phyloP scores from a whole-genome alignment of 2,113 vertebrate genomes.

The Conger conger region DNA sequence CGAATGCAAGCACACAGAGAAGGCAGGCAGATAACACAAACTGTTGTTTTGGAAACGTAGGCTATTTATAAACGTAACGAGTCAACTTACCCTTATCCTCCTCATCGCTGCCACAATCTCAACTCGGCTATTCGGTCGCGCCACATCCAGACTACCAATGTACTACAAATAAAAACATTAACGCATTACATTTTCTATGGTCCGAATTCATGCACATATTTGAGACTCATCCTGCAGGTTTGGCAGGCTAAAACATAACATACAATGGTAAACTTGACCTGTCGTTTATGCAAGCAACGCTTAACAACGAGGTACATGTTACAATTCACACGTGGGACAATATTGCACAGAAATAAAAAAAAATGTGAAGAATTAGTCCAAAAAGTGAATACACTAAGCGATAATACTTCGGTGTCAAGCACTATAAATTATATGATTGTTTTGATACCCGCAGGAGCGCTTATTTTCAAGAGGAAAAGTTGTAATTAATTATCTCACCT shows the following conservation, averaged over 20 bases:
- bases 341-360: neutral
- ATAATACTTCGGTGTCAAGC: too few relatives aligned
- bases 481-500: conserved; percentile 69
- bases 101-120: conserved; percentile 97
- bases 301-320: neutral
- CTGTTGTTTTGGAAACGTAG: neutral
- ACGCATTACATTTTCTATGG: neutral
- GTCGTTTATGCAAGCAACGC: too few relatives aligned
- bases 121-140: conserved; percentile 89
- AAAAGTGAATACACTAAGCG: neutral
- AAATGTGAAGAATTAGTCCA: neutral
- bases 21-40: neutral
- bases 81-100: conserved; percentile 85
- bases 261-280: too few relatives aligned
- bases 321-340: neutral
- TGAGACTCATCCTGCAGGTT: neutral
- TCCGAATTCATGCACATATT: neutral
- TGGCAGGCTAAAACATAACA: too few relatives aligned
- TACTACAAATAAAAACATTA: conserved; percentile 68
- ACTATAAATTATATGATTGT: neutral
- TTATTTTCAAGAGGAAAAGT: neutral
- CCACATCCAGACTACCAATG: conserved; percentile 93
- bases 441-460: neutral
- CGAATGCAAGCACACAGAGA: neutral
- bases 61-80: neutral